Evolutionary conservation across 2,888 invertebrate species (phyloP), one percentile per base, ranked within the genome.

Genomic region (Melieria picta): DNA sequence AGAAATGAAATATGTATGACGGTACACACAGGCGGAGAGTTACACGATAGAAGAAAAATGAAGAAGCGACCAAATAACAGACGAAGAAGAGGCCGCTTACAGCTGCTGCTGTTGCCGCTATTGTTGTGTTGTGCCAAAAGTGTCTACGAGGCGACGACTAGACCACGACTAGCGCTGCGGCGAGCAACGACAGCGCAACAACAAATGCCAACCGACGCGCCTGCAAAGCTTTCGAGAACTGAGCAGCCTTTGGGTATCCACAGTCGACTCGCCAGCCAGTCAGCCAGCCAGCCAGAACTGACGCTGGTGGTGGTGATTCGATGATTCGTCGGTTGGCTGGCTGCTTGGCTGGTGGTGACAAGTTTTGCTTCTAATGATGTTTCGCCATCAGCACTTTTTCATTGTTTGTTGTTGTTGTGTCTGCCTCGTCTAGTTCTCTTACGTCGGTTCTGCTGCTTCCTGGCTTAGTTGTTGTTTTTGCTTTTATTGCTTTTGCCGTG

Each of bases 191-290:
- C 55, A 6, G 55, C n/a, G 13, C 5, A 16, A 7, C 42, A 7
- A 30, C 13, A 64, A 7, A 48, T 42, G 4, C 43, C 67, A 58
- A 61, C 67, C 60, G 67, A 67, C 67, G 67, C 67, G 67, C 60
- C 60, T 67, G 60, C 30, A 30, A 30, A 30, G 30, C 30, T 30
- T 30, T 30, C 30, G 30, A 30, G 30, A 30, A 30, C 30, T 30
- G 30, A 30, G 30, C 30, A 30, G 30, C 30, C 30, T 30, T 30
- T 30, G 30, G 30, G 30, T 30, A 30, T 30, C 30, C 30, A 30
- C 30, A 30, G 30, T 61, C 43, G 67, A 45, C 50, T 60, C 60
- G 58, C 48, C 58, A 67, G 60, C 67, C 43, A 67, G 60, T 67
- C 60, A 67, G 42, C 47, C 50, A 42, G 52, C 7, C 13, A 60